A percentile compares a stretch with the other conserved stretches of the same genome.
Evolutionary conservation across 2,797 vertebrate genomes (phyloP).

Genomic region (Peromyscus aztecus): DNA sequence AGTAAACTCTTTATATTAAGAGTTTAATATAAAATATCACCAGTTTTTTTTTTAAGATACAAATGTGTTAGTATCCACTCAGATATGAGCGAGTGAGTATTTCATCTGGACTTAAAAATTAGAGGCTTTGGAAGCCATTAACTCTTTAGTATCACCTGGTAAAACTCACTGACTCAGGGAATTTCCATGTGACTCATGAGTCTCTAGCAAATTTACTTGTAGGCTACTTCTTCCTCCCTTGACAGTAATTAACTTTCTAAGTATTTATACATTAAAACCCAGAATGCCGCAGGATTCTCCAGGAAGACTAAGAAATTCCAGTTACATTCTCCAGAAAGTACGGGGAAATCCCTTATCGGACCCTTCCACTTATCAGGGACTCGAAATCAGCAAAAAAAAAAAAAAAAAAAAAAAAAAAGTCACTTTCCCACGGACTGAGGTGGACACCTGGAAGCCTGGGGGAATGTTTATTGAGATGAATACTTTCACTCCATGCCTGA

Average conservation of each 20-base stretch:
- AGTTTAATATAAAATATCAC: conserved; percentile 13
- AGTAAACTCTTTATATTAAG: neutral
- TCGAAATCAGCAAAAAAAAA: neutral
- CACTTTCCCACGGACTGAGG: neutral
- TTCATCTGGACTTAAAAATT: neutral
- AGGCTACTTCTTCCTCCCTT: neutral
- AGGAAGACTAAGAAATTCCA: conserved; percentile 48
- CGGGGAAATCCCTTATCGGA: neutral
- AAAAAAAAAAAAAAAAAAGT: neutral
- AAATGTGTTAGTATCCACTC: neutral
- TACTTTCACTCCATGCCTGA: neutral
- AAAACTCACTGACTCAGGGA: neutral
- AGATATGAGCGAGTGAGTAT: neutral
- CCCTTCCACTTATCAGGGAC: neutral
- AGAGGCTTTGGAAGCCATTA: neutral
- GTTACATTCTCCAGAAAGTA: neutral
- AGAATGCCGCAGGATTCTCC: conserved; percentile 48
- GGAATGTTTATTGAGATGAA: neutral
- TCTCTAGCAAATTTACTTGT: conserved; percentile 15
- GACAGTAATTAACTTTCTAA: neutral
- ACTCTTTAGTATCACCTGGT: neutral
- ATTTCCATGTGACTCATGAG: conserved; percentile 32
- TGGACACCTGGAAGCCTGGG: neutral
- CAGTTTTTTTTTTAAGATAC: neutral
- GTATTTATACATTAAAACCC: conserved; percentile 50